phyloP scores from a whole-genome alignment of 1,140 invertebrate species.

The roundworm (Caenorhabditis elegans) region DNA sequence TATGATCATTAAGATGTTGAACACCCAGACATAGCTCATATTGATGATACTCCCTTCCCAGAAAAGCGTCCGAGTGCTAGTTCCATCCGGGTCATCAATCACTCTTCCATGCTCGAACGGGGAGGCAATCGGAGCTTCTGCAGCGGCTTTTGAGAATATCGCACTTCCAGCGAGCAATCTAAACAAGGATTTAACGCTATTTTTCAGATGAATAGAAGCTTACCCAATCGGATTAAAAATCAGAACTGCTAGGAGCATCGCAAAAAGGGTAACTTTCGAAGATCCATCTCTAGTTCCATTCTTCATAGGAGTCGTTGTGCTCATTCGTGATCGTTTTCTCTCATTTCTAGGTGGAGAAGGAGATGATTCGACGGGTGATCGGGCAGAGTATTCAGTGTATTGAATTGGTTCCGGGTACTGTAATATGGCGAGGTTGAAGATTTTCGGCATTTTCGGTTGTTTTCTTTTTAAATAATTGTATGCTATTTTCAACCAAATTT shows the following conservation, averaged over 20 bases:
- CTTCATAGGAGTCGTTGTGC: neutral
- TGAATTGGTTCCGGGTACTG: neutral
- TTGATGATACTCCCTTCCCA: neutral
- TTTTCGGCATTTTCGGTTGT: too few relatives aligned
- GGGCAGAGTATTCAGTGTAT: neutral
- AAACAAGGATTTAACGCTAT: neutral
- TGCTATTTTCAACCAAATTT: too few relatives aligned
- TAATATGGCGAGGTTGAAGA: neutral
- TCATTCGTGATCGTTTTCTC: slow-evolving; percentile 17
- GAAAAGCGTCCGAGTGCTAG: neutral
- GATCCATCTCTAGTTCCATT: neutral
- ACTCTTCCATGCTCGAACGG: slow-evolving; percentile 38
- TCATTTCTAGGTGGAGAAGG: slow-evolving; percentile 21
- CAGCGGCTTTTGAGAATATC: neutral
- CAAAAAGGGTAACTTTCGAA: slow-evolving; percentile 46
- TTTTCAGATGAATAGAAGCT: too few relatives aligned
- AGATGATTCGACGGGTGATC: neutral
- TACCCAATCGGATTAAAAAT: slow-evolving; percentile 45
- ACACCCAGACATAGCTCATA: slow-evolving; percentile 33
- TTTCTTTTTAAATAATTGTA: too few relatives aligned
- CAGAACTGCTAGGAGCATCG: slow-evolving; percentile 44
- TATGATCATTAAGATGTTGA: slow-evolving; percentile 45
- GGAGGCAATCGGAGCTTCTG: slow-evolving; percentile 10
- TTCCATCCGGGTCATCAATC: slow-evolving; percentile 7
- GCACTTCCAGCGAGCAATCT: slow-evolving; percentile 4